Evolutionary conservation across 2,797 vertebrate species (phyloP).

Genomic region (Acanthopagrus latus): DNA sequence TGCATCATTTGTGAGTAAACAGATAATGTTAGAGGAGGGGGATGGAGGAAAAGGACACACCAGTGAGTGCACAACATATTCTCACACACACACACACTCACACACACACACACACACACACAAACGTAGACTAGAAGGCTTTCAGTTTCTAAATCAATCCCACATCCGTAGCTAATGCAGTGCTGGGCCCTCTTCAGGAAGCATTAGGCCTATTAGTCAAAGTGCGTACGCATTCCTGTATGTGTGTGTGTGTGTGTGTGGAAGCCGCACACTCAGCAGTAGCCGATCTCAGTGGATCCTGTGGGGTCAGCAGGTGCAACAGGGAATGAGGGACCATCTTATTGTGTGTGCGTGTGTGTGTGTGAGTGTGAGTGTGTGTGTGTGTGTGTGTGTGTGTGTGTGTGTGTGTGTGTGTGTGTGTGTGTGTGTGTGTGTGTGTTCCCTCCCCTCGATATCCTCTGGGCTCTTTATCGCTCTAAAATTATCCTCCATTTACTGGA

Average conservation of each 20-base stretch:
- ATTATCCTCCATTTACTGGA: conserved; percentile 85
- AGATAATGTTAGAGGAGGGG: conserved; percentile 59
- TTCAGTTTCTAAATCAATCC: conserved; percentile 98
- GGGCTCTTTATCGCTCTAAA: conserved; percentile 83
- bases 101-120: conserved; percentile 30
- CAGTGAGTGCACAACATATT: conserved; percentile 55
- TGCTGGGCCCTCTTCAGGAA: conserved; percentile 97
- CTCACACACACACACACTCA: conserved; percentile 21
- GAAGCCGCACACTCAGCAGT: conserved; percentile 82
- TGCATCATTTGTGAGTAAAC: conserved; percentile 59
- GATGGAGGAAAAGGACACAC: conserved; percentile 48
- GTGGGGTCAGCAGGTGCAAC: conserved; percentile 83
- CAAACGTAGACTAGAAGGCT: conserved; percentile 80
- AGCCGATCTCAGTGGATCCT: conserved; percentile 81
- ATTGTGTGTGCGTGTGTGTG: conserved; percentile 44
- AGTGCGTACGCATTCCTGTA: conserved; percentile 84
- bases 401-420: conserved; percentile 39
- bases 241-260: conserved; percentile 57
- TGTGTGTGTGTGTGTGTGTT: conserved; percentile 35
- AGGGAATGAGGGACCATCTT: conserved; percentile 78
- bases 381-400: conserved; percentile 33
- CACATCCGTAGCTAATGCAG: conserved; percentile 97
- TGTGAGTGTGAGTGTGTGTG: conserved; percentile 44
- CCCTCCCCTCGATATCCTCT: conserved; percentile 74
- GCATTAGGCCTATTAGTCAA: conserved; percentile 97